Evolutionary conservation across 2,888 invertebrate genomes (phyloP).

Genomic region (Meteorus colon): DNA sequence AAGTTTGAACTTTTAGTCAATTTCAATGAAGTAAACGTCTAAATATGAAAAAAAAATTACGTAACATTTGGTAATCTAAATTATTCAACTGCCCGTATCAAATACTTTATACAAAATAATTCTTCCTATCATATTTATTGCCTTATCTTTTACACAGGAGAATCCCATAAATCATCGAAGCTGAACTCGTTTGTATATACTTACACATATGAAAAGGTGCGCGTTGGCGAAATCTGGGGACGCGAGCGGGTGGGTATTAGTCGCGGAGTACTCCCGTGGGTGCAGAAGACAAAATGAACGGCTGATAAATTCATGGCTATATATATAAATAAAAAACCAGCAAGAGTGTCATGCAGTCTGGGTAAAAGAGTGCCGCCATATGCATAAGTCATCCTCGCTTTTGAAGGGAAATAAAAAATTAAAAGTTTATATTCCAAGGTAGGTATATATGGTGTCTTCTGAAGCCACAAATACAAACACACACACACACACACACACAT

Average conservation of each 20-base stretch:
- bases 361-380: conserved; percentile 32
- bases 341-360: conserved; percentile 16
- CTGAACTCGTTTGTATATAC: neutral
- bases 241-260: conserved; percentile 35
- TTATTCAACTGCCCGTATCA: too few relatives aligned
- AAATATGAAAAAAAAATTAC: too few relatives aligned
- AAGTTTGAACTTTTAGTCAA: too few relatives aligned
- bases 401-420: conserved; percentile 29
- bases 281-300: conserved; percentile 27
- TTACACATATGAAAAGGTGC: neutral
- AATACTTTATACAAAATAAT: too few relatives aligned
- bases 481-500: neutral
- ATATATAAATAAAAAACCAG: conserved; percentile 3
- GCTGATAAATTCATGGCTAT: conserved; percentile 17
- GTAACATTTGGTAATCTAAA: too few relatives aligned
- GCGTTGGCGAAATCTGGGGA: conserved; percentile 32
- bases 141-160: neutral
- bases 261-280: conserved; percentile 35
- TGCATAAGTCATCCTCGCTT: conserved; percentile 36
- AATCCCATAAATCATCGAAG: neutral
- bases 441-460: neutral
- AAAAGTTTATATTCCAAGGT: conserved; percentile 21
- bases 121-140: neutral
- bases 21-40: too few relatives aligned
- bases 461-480: neutral